These are phyloP conservation scores for Arvicanthis niloticus DNA, from an alignment of 2,113 vertebrate genomes.

Conservation along the genomic window DNA sequence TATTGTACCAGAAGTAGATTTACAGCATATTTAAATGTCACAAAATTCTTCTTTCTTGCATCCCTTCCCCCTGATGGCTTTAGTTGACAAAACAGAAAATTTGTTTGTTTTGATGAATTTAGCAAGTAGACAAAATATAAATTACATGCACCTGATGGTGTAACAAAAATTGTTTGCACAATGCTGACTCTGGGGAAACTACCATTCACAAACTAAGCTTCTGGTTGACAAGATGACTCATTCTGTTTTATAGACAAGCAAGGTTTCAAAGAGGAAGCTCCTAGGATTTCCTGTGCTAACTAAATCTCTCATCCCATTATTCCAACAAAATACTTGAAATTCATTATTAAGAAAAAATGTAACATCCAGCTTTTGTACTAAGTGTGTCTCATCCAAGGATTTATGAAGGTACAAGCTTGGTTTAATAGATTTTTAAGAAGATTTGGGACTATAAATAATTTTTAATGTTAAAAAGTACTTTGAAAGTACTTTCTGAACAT, in stretches of 20 bases:
- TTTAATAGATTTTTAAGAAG: conserved; percentile 27
- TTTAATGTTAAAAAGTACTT: conserved; percentile 39
- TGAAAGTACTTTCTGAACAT: conserved; percentile 12
- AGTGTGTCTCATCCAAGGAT: background rate
- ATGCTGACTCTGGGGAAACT: background rate
- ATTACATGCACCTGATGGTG: conserved; percentile 62
- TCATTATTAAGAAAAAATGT: conserved; percentile 24
- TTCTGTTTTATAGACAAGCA: background rate
- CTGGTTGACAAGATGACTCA: background rate
- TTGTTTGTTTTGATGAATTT: conserved; percentile 72
- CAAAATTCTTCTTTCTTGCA: background rate
- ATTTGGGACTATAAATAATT: background rate
- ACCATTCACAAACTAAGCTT: conserved; percentile 25
- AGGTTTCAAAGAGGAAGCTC: background rate
- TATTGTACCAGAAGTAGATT: background rate
- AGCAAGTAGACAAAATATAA: conserved; percentile 61
- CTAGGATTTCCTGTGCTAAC: background rate
- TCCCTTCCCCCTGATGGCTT: conserved; percentile 48
- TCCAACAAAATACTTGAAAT: conserved; percentile 54
- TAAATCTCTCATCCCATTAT: conserved; percentile 6
- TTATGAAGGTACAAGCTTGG: conserved; percentile 23
- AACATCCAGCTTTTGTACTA: background rate
- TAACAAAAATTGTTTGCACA: conserved; percentile 49
- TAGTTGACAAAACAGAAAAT: conserved; percentile 75
- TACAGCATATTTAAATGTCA: conserved; percentile 59